Evolutionary conservation across 2,888 invertebrate species (phyloP), one percentile per base, ranked within the genome.

Genomic region (Macrophya annulata): DNA sequence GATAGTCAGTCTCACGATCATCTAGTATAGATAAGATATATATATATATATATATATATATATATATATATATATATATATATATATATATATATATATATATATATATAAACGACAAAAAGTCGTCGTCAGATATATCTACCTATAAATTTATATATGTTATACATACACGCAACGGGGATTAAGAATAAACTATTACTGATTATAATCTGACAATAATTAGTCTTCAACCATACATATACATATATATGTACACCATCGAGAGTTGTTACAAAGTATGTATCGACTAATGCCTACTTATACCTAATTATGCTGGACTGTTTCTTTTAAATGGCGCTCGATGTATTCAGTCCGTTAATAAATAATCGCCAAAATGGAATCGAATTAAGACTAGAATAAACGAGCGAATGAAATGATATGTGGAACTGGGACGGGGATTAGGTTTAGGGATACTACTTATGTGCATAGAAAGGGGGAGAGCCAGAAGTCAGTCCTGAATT

Each of bases 401-500:
- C 31, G 31, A 31, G 1, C 31, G 31, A 31, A 31, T 55, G 55
- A 55, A 62, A 62, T 62, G 21, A 62, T 48, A 48, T 62, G 62
- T 8, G 62, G 12, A 62, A 25, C 62, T 62, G 25, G 6, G 25
- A 62, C 62, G 25, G 25, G 10, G 10, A 21, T 21, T 62, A 62
- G 62, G 25, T 12, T 12, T 25, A 10, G 25, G 62, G 10, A 51
- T n/a, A 45, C 31, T 59, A 40, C 37, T 51, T 37, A 37, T 25
- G 15, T 15, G 37, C 40, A 45, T 45, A 6, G 4, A 10, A 25
- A 12, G 6, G 43, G 12, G 31, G 43, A 10, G 17, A 40, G 9
- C 21, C 83, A 83, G 83, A 71, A 83, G 83, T 83, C 83, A 83
- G 83, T 68, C 71, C 51, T 71, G 83, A 83, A 71, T 83, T 83